Conservation (phyloP, 2,113 vertebrate species). For the Dinomys branickii region DNA sequence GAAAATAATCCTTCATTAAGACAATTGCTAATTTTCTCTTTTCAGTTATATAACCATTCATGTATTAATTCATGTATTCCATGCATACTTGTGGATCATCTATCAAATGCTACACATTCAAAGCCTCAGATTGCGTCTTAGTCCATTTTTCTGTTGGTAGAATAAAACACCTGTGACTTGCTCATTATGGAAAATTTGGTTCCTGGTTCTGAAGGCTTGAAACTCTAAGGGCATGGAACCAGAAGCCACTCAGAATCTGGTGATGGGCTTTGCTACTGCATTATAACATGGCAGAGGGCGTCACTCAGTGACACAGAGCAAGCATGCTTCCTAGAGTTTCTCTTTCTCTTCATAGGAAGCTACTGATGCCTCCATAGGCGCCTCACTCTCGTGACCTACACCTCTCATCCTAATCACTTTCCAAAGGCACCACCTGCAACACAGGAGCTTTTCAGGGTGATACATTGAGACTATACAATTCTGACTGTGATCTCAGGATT, state of each 20-base stretch:
- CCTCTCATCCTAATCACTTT: background rate
- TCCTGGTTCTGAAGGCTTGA: background rate
- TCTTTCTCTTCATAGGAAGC: background rate
- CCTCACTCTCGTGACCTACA: background rate
- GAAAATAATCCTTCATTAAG: background rate
- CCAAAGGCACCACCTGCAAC: background rate
- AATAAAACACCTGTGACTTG: background rate
- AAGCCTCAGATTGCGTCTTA: background rate
- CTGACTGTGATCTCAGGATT: too few relatives aligned
- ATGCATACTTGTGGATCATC: background rate
- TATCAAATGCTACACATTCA: background rate
- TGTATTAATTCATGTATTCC: background rate
- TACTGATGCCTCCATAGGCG: background rate
- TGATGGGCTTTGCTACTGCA: background rate
- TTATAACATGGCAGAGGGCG: background rate
- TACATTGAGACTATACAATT: background rate
- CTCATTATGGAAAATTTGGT: background rate
- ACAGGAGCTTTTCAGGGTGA: too few relatives aligned
- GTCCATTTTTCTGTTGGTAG: background rate
- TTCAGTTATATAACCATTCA: background rate
- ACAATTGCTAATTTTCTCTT: background rate
- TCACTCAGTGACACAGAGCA: background rate
- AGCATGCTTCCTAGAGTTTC: too few relatives aligned
- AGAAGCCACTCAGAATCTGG: background rate
- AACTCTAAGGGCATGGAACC: background rate